phyloP scores from a whole-genome alignment of 2,797 vertebrate species.

The Brachyrhaphis roseni region DNA sequence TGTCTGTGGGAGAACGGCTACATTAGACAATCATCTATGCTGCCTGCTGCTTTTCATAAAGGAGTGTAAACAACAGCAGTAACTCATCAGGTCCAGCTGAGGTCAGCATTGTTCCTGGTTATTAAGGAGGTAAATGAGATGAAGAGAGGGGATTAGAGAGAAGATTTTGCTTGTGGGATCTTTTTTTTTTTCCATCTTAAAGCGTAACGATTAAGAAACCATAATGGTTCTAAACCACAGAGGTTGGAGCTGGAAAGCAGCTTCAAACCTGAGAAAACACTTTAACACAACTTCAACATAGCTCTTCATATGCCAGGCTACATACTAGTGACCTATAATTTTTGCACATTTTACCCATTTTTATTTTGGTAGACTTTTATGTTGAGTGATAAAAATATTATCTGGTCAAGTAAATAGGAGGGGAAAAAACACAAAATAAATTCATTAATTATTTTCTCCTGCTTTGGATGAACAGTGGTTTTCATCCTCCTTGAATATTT shows the following conservation, averaged over 20 bases:
- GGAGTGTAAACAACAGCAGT: slow-evolving; percentile 65
- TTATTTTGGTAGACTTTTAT: not conserved
- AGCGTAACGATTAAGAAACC: slow-evolving; percentile 8
- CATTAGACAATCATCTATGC: slow-evolving; percentile 54
- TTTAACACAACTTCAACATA: not conserved
- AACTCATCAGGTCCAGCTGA: slow-evolving; percentile 67
- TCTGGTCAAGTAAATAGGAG: not conserved
- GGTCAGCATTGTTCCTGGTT: slow-evolving; percentile 78
- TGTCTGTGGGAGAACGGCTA: slow-evolving; percentile 39
- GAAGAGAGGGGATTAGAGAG: slow-evolving; percentile 4
- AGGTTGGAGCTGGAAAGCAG: not conserved
- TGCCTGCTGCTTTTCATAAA: slow-evolving; percentile 40
- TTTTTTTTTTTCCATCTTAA: slow-evolving; percentile 10
- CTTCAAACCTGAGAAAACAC: not conserved
- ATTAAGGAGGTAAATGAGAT: slow-evolving; percentile 40
- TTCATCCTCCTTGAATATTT: not conserved
- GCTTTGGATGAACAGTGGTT: not conserved
- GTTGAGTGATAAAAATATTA: not conserved
- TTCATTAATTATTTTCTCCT: not conserved
- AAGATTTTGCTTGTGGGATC: not conserved
- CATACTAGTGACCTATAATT: slow-evolving; percentile 4
- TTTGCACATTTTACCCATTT: not conserved
- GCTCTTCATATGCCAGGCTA: not conserved
- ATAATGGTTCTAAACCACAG: not conserved
- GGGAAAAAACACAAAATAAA: not conserved